Evolutionary conservation across 2,888 invertebrate genomes (phyloP), one percentile per base, ranked within the genome.

Genomic region (Therioaphis trifolii): DNA sequence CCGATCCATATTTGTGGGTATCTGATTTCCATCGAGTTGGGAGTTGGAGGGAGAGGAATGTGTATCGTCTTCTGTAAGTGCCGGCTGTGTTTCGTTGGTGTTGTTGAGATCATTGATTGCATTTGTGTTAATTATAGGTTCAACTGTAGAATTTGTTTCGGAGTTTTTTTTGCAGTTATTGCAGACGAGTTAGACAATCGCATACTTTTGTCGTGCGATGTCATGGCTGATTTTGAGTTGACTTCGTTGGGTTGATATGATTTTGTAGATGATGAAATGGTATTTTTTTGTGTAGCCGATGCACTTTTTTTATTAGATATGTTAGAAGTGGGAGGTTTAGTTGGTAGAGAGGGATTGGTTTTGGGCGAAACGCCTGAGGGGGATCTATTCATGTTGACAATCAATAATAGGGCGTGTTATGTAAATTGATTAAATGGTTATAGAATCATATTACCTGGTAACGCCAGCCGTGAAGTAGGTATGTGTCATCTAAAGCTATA

Each of bases 401-500:
- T 29, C 1, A 29, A 63, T 14, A 29, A 7, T 24, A 35, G 27
- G 4, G 12, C 24, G 63, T 29, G 63, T 63, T 63, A 63, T 27
- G 29, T 63, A 63, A 63, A 7, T 2, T 27, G 63, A 63, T 63
- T 63, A 63, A 63, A 63, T 63, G 2, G 29, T 7, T 63, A 63
- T 14, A 63, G 27, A 63, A 63, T 63, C 63, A 63, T 63, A 63
- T 63, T 63, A 63, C 29, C 63, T 63, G 29, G 63, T 24, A 63
- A 27, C 29, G 15, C 63, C 63, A 27, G 63, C 63, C 63, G 63
- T 63, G 29, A 12, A 12, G 63, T 63, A 14, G 11, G 24, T 63
- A 63, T 18, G 63, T 63, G 27, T 29, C 27, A 27, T 63, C 63
- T 4, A 27, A 29, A 63, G 63, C 63, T 63, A 63, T 63, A 63